Conservation (phyloP, 2,888 invertebrate genomes). For the Agrochola circellaris region DNA sequence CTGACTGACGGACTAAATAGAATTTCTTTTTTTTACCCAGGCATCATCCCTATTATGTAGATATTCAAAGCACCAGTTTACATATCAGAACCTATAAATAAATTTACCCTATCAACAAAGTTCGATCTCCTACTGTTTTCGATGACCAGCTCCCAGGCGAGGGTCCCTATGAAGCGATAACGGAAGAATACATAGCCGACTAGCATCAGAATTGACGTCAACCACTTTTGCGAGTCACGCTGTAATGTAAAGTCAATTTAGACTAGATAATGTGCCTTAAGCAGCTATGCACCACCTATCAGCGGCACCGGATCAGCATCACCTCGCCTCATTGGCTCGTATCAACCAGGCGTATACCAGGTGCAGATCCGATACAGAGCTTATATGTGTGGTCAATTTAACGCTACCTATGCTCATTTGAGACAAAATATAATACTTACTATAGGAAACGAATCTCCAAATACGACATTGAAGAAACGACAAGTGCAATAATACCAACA, state of each 20-base stretch:
- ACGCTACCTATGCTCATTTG: too few relatives aligned
- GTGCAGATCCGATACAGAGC: too few relatives aligned
- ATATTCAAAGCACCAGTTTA: not conserved
- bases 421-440: constrained; percentile 70
- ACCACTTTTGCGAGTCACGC: constrained; percentile 77
- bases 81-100: not conserved
- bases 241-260: constrained; percentile 60
- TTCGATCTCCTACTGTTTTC: constrained; percentile 75
- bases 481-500: constrained; percentile 85
- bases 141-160: constrained; percentile 83
- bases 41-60: too few relatives aligned
- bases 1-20: too few relatives aligned
- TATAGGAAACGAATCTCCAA: constrained; percentile 85
- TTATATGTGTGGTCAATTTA: too few relatives aligned
- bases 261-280: not conserved
- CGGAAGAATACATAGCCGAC: constrained; percentile 80
- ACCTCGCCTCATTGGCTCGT: too few relatives aligned
- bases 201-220: constrained; percentile 80
- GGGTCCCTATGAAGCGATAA: constrained; percentile 82
- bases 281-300: too few relatives aligned
- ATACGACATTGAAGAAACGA: constrained; percentile 83
- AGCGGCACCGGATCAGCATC: too few relatives aligned
- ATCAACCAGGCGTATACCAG: too few relatives aligned
- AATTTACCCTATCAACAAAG: constrained; percentile 81
- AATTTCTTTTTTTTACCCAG: too few relatives aligned